phyloP scores from a whole-genome alignment of 2,797 vertebrate species.

The Apogon hyalosoma region DNA sequence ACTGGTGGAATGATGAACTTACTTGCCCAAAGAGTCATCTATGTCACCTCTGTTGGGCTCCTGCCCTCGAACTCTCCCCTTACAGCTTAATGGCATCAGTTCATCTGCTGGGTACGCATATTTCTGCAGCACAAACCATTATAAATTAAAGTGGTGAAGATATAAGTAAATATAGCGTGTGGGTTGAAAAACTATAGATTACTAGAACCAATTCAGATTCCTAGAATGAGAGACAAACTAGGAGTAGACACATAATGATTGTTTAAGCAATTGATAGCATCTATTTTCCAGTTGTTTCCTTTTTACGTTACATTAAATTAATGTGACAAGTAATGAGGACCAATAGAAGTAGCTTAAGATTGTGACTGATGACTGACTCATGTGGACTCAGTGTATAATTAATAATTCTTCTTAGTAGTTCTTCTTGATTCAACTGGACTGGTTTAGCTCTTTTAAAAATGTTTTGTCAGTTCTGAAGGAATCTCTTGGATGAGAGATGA shows the following conservation, averaged over 20 bases:
- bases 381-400: too few species aligned
- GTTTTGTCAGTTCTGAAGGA: too few species aligned
- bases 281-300: neutral
- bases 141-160: neutral
- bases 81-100: conserved; percentile 88
- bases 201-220: neutral
- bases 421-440: too few species aligned
- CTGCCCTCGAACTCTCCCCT: conserved; percentile 84
- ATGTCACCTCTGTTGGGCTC: conserved; percentile 88
- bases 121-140: conserved; percentile 76
- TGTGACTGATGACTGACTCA: too few species aligned
- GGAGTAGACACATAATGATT: neutral
- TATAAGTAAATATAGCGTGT: neutral
- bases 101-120: conserved; percentile 89
- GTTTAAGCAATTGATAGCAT: neutral
- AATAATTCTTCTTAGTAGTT: too few species aligned
- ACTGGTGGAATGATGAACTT: conserved; percentile 54
- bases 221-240: neutral
- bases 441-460: too few species aligned
- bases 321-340: too few species aligned
- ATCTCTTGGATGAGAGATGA: too few species aligned
- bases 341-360: too few species aligned
- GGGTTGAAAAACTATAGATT: neutral
- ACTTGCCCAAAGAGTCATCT: conserved; percentile 88
- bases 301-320: neutral